phyloP scores from a whole-genome alignment of 1,140 invertebrate genomes.

The Linepithema humile region DNA sequence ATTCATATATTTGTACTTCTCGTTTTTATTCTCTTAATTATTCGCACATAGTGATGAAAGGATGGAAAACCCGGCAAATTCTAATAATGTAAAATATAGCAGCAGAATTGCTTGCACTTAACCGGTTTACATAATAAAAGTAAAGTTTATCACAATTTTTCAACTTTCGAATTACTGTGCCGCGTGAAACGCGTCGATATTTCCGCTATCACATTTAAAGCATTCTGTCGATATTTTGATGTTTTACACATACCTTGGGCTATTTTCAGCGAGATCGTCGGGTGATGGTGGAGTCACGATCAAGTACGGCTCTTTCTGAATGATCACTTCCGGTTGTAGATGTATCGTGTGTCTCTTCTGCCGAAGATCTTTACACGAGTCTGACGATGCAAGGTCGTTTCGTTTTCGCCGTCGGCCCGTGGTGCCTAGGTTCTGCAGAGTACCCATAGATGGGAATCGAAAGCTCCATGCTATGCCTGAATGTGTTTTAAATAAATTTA shows the following conservation, averaged over 20 bases:
- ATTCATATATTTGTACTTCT: neutral
- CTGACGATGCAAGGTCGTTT: slow-evolving; percentile 65
- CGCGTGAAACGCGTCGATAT: neutral
- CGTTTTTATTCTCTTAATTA: neutral
- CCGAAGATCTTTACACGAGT: slow-evolving; percentile 71
- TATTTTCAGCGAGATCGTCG: slow-evolving; percentile 27
- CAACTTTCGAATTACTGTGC: neutral
- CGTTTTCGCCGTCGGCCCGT: slow-evolving; percentile 72
- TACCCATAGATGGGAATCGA: slow-evolving; percentile 79
- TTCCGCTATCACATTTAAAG: neutral
- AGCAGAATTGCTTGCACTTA: too few relatives aligned
- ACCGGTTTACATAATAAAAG: too few relatives aligned
- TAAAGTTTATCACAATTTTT: neutral
- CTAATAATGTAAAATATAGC: too few relatives aligned
- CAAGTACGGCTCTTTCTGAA: slow-evolving; percentile 68
- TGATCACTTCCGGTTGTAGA: slow-evolving; percentile 71
- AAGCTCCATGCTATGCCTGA: slow-evolving; percentile 83
- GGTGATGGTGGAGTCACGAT: slow-evolving; percentile 71
- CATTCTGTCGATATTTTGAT: neutral
- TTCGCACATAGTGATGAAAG: neutral
- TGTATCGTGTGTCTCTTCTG: slow-evolving; percentile 74
- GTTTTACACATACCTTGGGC: slow-evolving; percentile 39
- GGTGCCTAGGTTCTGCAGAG: slow-evolving; percentile 74
- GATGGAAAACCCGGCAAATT: neutral
- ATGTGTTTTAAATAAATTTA: slow-evolving; percentile 36